Base-by-base conservation (phyloP, 2,113 vertebrate species). In the Pantherophis guttatus region DNA sequence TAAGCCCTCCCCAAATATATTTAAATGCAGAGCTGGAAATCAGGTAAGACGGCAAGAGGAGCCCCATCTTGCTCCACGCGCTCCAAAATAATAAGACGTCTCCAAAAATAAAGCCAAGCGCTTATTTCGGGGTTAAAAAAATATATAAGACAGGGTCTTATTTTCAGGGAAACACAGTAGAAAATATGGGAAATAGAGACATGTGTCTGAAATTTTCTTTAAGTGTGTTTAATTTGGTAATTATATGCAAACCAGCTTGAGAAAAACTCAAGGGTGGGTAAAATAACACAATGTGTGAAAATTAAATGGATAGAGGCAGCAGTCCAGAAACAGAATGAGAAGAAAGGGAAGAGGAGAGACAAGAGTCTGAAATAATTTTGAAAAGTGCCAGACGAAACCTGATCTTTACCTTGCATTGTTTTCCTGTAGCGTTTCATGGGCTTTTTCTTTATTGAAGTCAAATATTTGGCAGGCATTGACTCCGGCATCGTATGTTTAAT, bases 401-500 rank as follows among this genome's bases (percentile, higher is more conserved):
- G 94, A 39, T 94, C 88, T 94, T 95, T 93, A 93, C 93, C 94
- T 94, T 96, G 95, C 59, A 94, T 95, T 95, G 24, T 91, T 96
- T 96, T 96, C 94, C 91, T 95, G 96, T 95, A 96, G 97, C 96
- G 97, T 96, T 97, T 96, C 94, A 95, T 93, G 59, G 87, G 94
- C 93, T 91, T 95, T 94, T 97, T 93, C 95, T 62, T 96, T 96
- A 95, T 75, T 92, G 92, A 95, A 93, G 92, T 94, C 92, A 92
- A 93, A 91, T 92, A 94, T 93, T 93, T 95, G 92, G 90, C 94
- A 95, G 90, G 90, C 91, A 70, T 91, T 94, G 88, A 94, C n/a
- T 95, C 95, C 87, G 93, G 91, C 91, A 95, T 93, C 90, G 70
- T 53, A 13, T 91, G 62, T 95, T 96, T 95, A 95, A 93, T 96